Conservation (phyloP, 2,797 vertebrate species). For the Gorsachius magnificus region DNA sequence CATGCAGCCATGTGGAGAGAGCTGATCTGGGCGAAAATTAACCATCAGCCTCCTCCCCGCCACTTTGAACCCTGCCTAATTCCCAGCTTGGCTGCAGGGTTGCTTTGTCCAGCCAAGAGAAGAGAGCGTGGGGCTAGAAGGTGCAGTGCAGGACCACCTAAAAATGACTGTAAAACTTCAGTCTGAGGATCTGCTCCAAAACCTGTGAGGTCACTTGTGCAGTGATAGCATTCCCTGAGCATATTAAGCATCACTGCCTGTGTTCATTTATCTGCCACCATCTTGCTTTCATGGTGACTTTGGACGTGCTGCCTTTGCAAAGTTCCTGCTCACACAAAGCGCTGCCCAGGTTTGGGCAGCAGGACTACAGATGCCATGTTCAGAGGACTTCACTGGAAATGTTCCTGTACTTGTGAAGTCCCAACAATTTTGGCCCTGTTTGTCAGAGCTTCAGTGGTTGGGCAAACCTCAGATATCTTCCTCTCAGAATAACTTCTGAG, state of each 20-base stretch:
- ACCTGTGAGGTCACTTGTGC: background rate
- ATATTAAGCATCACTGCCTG: background rate
- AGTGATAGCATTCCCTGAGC: background rate
- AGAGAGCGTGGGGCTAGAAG: accelerated
- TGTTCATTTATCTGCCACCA: background rate
- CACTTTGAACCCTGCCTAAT: background rate
- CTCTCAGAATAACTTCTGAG: background rate
- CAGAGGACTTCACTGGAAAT: background rate
- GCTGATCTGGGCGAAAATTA: background rate
- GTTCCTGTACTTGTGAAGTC: background rate
- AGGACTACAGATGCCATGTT: accelerated
- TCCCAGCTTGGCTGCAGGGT: background rate
- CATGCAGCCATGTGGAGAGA: background rate
- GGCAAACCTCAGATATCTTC: background rate
- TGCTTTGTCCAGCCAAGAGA: background rate
- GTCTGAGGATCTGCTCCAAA: background rate
- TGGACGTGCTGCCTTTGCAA: background rate
- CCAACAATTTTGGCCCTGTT: background rate
- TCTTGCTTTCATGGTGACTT: background rate
- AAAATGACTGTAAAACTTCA: background rate
- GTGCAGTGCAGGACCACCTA: background rate
- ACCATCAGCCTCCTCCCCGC: background rate
- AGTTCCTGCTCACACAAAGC: accelerated
- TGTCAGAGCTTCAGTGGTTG: background rate
- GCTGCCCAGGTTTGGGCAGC: background rate